Percentiles rank a stretch among this genome's conserved stretches.
Evolutionary conservation across 2,888 invertebrate species (phyloP).

Genomic region (Clanis bilineata): DNA sequence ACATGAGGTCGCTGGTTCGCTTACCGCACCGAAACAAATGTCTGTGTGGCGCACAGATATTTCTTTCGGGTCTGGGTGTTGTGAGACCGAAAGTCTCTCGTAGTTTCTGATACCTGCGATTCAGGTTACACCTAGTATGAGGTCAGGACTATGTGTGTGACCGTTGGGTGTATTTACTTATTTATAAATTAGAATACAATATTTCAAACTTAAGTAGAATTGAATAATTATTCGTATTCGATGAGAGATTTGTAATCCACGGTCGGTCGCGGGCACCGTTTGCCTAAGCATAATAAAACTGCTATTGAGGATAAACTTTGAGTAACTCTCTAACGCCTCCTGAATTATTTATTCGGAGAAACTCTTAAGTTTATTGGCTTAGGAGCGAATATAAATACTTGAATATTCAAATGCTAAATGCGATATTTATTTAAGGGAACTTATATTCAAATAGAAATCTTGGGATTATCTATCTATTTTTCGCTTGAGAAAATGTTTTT

Average conservation of each 20-base stretch:
- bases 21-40: no score
- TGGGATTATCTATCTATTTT: no score
- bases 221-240: background rate
- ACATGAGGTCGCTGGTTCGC: no score
- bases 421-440: conserved; percentile 1
- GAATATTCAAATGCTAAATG: conserved; percentile 42
- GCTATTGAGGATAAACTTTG: conserved; percentile 53
- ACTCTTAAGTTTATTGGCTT: conserved; percentile 50
- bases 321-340: conserved; percentile 48
- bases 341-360: conserved; percentile 66
- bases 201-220: background rate
- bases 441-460: background rate
- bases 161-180: no score
- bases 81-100: no score
- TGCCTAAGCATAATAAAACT: conserved; percentile 52
- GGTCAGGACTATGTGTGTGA: no score
- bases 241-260: background rate
- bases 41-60: no score
- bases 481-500: background rate
- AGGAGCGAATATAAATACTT: conserved; percentile 43
- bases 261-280: conserved; percentile 42
- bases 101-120: no score
- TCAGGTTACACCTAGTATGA: no score
- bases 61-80: no score
- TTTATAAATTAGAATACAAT: no score